Percentiles rank a stretch among this genome's conserved stretches.
Evolutionary conservation across 2,797 vertebrate species (phyloP).

Genomic region (Okamejei kenojei): DNA sequence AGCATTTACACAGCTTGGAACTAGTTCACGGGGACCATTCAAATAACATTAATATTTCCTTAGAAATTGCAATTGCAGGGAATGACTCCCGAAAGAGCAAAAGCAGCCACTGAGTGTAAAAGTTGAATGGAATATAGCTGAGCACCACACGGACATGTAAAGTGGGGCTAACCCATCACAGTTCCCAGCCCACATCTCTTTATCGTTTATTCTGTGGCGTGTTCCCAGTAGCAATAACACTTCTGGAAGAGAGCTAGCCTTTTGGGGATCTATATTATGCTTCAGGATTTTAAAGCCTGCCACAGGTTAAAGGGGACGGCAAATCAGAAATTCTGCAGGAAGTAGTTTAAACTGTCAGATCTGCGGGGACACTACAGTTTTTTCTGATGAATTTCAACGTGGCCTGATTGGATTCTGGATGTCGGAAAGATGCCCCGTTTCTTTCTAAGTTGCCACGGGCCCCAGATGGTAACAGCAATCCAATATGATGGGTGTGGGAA

Average conservation of each 20-base stretch:
- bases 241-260: neutral
- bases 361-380: neutral
- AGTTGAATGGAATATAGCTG: neutral
- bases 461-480: neutral
- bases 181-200: too few relatives aligned
- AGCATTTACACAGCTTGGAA: neutral
- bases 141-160: neutral
- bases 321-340: neutral
- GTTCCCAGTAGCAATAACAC: neutral
- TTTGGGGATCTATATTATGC: neutral
- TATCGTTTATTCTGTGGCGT: neutral
- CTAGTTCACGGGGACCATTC: neutral
- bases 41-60: neutral
- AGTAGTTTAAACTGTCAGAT: neutral
- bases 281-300: neutral
- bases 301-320: neutral
- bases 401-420: neutral
- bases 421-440: neutral
- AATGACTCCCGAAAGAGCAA: neutral
- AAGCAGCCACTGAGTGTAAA: neutral
- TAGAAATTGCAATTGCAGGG: neutral
- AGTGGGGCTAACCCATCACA: neutral
- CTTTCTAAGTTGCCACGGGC: neutral
- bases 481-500: neutral
- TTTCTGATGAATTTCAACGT: neutral